Evolutionary conservation across 2,113 vertebrate genomes (phyloP).

Genomic region (Misgurnus mizolepis): DNA sequence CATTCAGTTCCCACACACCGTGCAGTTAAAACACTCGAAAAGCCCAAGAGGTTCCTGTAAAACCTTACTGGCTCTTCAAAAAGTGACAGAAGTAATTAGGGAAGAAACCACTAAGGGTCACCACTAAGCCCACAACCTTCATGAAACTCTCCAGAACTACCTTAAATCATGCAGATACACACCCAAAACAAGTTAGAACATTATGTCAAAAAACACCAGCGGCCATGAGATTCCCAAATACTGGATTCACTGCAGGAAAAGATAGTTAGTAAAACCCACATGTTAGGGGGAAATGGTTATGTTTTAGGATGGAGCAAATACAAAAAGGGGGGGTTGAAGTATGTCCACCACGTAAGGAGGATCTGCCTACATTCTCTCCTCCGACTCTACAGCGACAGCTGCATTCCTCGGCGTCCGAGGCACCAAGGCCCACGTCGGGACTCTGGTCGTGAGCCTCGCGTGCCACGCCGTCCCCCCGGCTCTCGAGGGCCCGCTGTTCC

Average conservation of each 20-base stretch:
- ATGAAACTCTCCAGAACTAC: constrained; percentile 4
- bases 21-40: constrained; percentile 63
- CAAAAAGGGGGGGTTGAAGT: constrained; percentile 45
- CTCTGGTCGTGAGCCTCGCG: constrained; percentile 56
- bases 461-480: constrained; percentile 63
- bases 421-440: constrained; percentile 52
- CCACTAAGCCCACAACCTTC: constrained; percentile 24
- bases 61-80: constrained; percentile 20
- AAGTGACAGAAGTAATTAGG: background rate
- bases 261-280: constrained; percentile 36
- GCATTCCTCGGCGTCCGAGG: constrained; percentile 68
- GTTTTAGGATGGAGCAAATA: constrained; percentile 3
- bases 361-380: constrained; percentile 84
- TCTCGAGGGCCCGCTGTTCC: constrained; percentile 84
- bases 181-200: constrained; percentile 29
- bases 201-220: constrained; percentile 31
- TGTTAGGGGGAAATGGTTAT: constrained; percentile 34
- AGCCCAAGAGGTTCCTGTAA: background rate
- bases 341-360: constrained; percentile 71
- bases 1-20: constrained; percentile 52
- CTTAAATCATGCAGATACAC: constrained; percentile 47
- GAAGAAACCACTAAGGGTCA: constrained; percentile 29
- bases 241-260: constrained; percentile 30
- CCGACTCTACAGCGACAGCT: constrained; percentile 64
- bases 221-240: constrained; percentile 32